Evolutionary conservation across 2,797 vertebrate genomes (phyloP).

Genomic region (Remorina albescens): DNA sequence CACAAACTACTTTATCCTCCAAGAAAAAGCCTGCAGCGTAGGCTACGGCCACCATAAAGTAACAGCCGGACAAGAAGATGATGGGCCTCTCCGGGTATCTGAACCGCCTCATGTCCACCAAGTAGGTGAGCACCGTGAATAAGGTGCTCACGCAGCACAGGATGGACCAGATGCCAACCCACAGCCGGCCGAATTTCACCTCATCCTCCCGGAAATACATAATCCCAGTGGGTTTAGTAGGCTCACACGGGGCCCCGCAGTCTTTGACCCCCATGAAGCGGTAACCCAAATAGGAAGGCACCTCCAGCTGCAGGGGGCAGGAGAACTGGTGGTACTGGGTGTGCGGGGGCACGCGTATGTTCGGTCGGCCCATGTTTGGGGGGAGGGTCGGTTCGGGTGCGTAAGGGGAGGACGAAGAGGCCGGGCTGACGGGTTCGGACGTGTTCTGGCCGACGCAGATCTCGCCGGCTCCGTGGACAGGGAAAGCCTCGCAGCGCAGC

Average conservation of each 20-base stretch:
- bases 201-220: constrained; percentile 98
- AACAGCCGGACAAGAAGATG: constrained; percentile 97
- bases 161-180: constrained; percentile 98
- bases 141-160: constrained; percentile 96
- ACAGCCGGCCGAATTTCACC: constrained; percentile 93
- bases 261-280: constrained; percentile 94
- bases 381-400: constrained; percentile 85
- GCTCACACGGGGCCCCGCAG: constrained; percentile 96
- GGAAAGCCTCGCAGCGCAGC: constrained; percentile 93
- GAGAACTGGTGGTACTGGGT: constrained; percentile 85
- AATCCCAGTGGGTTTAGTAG: constrained; percentile 89
- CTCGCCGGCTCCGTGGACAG: constrained; percentile 91
- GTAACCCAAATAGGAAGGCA: constrained; percentile 94
- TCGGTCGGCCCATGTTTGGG: constrained; percentile 65
- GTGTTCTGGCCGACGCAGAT: constrained; percentile 97
- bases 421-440: constrained; percentile 86
- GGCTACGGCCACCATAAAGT: constrained; percentile 97
- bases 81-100: constrained; percentile 97
- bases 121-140: constrained; percentile 96
- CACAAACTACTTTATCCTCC: constrained; percentile 94
- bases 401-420: constrained; percentile 86
- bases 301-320: constrained; percentile 93
- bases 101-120: constrained; percentile 97
- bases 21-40: constrained; percentile 94
- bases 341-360: constrained; percentile 50